These are phyloP conservation scores for Andrena fulva DNA, from an alignment of 2,888 invertebrate species.

Conservation along the genomic window DNA sequence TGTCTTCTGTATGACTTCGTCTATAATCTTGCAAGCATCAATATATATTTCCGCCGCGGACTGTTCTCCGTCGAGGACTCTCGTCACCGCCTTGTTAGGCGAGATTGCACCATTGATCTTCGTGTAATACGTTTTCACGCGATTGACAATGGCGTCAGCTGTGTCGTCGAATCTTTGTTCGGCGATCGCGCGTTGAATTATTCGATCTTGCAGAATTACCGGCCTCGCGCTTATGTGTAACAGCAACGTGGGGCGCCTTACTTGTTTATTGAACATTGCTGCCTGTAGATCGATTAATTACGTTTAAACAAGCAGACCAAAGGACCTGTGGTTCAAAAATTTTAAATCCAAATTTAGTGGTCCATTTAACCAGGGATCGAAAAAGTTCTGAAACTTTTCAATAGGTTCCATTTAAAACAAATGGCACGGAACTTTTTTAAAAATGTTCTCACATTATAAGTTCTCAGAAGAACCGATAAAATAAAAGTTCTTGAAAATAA, in stretches of 20 bases:
- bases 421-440: too few relatives aligned
- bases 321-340: background rate
- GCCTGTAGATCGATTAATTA: slow-evolving; percentile 36
- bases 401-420: too few relatives aligned
- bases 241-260: slow-evolving; percentile 36
- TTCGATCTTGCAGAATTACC: slow-evolving; percentile 18
- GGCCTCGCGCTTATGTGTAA: slow-evolving; percentile 29
- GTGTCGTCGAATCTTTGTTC: slow-evolving; percentile 23
- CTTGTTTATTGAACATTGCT: slow-evolving; percentile 40
- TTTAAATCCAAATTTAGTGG: background rate
- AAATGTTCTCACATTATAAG: too few relatives aligned
- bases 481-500: too few relatives aligned
- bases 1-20: background rate
- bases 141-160: slow-evolving; percentile 9
- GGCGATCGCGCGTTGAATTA: background rate
- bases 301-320: background rate
- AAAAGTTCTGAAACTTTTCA: too few relatives aligned
- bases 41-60: background rate
- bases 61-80: slow-evolving; percentile 21
- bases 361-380: too few relatives aligned
- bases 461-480: too few relatives aligned
- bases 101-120: slow-evolving; percentile 11
- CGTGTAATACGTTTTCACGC: slow-evolving; percentile 30
- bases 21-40: background rate
- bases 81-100: slow-evolving; percentile 23